A percentile compares a stretch with the other conserved stretches of the same genome.
These are phyloP conservation scores for Pseudomyrmex sp. DNA, from an alignment of 1,140 invertebrate genomes.

Conservation along the genomic window DNA sequence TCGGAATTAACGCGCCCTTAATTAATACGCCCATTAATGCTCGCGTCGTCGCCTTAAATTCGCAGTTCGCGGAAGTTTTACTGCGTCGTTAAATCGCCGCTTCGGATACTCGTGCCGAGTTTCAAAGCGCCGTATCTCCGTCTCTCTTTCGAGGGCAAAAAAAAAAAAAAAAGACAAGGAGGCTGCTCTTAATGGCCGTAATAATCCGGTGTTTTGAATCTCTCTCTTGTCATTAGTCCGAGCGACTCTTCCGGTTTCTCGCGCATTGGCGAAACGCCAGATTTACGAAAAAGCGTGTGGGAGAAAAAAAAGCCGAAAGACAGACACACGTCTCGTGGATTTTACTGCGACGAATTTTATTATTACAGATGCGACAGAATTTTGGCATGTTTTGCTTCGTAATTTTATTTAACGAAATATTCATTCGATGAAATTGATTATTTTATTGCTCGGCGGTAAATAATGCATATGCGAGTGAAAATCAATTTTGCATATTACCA, in stretches of 20 bases:
- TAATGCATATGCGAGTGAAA: no score
- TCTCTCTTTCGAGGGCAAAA: background rate
- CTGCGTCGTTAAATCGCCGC: conserved; percentile 57
- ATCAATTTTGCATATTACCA: no score
- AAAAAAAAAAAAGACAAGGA: conserved; percentile 24
- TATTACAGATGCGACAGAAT: conserved; percentile 15
- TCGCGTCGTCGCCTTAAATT: conserved; percentile 41
- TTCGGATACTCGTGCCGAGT: conserved; percentile 33
- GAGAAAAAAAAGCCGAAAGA: background rate
- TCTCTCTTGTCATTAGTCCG: conserved; percentile 68
- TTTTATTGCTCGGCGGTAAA: no score
- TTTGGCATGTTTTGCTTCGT: background rate
- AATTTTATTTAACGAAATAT: conserved; percentile 21
- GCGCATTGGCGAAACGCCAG: conserved; percentile 56
- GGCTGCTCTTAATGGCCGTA: conserved; percentile 64
- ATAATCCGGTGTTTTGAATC: conserved; percentile 64
- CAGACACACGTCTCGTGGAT: background rate
- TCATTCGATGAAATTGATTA: background rate
- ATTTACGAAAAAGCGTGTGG: background rate
- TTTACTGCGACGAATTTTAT: conserved; percentile 25
- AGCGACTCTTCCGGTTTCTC: conserved; percentile 55
- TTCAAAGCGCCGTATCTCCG: conserved; percentile 49
- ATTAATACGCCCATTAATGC: conserved; percentile 59
- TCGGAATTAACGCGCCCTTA: conserved; percentile 44
- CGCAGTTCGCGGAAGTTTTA: conserved; percentile 58